Base-by-base conservation (phyloP, 2,113 vertebrate species). In the Saccopteryx bilineata region DNA sequence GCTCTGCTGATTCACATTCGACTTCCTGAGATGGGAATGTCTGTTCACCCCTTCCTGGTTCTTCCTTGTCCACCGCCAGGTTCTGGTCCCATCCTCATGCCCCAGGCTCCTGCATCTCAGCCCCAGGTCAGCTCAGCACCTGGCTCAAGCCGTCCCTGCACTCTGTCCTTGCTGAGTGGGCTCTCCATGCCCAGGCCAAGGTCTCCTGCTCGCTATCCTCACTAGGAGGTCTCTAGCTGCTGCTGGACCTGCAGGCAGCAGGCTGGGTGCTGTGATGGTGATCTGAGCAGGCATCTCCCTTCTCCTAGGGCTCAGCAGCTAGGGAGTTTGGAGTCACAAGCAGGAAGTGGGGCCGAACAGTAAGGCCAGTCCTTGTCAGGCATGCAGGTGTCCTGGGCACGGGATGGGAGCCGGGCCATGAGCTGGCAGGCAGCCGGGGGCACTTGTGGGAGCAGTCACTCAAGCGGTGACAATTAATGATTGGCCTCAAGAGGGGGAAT, bases 341-440 rank as follows among this genome's bases (percentile, higher is more conserved):
- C 75, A 56, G 75, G 54, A 33, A 9, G 52, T 24, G 31, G 50
- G 46, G 39, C 24, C 1, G 2, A 33, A 63, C 17, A 15, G 76
- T 7, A 4, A 2, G 76, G 52, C 81, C 12, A 7, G 75, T 75
- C 81, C 90, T 0, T 0, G 52, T 63, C n/a, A 39, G 90, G 95
- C 48, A 26, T 2, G 31, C 5, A 18, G 93, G 87, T 28, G 69
- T 90, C 87, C 82, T 2, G 31, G 46, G 87, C 96, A 56, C 0
- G 5, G 71, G 89, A 26, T 19, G n/a, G 54, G 88, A 72, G 85
- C 96, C 1, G 0, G 63, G 69, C 84, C 91, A 6, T 5, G 71
- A 60, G 91, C 50, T 84, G 96, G 93, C 94, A 92, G 81, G 94
- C 39, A 31, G 89, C 95, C n/a, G 39, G 95, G 80, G 90, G 84